Evolutionary conservation across 2,113 vertebrate species (phyloP).

Genomic region (Scalopus aquaticus): DNA sequence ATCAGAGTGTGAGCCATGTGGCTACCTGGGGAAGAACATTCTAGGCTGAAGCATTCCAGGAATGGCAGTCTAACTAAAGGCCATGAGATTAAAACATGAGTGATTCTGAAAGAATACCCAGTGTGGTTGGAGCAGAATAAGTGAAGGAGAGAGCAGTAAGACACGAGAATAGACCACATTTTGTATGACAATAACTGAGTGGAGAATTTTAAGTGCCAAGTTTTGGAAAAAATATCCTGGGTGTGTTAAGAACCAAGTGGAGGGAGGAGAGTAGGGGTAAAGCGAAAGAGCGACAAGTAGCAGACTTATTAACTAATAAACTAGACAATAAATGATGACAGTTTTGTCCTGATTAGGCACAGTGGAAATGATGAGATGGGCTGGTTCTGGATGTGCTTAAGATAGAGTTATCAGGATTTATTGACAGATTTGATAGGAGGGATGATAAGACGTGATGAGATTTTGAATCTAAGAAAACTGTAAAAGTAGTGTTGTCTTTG

Average conservation of each 20-base stretch:
- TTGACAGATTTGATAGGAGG: not conserved
- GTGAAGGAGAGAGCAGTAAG: not conserved
- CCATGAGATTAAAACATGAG: not conserved
- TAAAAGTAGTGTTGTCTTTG: not conserved
- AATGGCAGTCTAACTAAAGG: not conserved
- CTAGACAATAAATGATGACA: not conserved
- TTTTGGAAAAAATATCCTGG: not conserved
- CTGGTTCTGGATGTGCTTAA: not conserved
- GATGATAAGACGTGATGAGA: not conserved
- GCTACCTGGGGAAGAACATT: not conserved
- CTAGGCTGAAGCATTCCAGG: not conserved
- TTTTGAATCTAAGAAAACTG: not conserved
- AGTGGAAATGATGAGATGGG: not conserved
- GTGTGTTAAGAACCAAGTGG: not conserved
- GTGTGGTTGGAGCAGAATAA: not conserved
- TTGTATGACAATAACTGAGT: not conserved
- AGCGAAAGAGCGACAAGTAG: not conserved
- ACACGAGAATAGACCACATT: not conserved
- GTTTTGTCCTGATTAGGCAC: not conserved
- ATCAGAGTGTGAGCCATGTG: not conserved
- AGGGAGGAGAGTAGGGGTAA: not conserved
- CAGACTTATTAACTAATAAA: not conserved
- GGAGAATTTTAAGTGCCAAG: not conserved
- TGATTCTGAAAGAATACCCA: not conserved
- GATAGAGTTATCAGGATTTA: not conserved